Conservation (phyloP, 2,797 vertebrate species). For the Notamacropus eugenii region DNA sequence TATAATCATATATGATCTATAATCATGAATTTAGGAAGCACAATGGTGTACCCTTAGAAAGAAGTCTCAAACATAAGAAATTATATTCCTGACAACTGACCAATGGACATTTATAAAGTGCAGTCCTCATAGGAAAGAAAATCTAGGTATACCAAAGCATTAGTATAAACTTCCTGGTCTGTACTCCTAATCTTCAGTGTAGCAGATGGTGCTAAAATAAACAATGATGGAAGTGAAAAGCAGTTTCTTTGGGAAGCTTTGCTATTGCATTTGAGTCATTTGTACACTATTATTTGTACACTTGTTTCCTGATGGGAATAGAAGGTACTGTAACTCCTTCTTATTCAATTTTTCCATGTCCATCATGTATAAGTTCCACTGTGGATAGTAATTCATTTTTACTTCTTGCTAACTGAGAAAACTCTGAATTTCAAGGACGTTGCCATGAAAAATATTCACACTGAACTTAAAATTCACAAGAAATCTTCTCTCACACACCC, state of each 20-base stretch:
- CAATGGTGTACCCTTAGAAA: background rate
- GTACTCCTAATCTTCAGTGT: constrained; percentile 37
- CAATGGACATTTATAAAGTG: constrained; percentile 28
- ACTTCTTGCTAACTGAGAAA: constrained; percentile 33
- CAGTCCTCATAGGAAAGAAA: constrained; percentile 15
- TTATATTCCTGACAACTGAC: constrained; percentile 14
- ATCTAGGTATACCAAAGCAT: constrained; percentile 29
- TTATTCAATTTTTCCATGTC: constrained; percentile 14
- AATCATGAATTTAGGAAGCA: background rate
- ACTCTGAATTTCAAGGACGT: background rate
- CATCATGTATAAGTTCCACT: background rate
- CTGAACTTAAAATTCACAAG: constrained; percentile 7
- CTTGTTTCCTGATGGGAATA: constrained; percentile 37
- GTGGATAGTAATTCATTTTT: constrained; percentile 16
- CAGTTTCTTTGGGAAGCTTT: constrained; percentile 9
- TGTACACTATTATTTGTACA: background rate
- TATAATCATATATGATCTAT: background rate
- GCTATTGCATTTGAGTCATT: constrained; percentile 19
- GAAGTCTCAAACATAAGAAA: constrained; percentile 7
- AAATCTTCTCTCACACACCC: background rate
- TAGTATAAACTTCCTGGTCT: background rate
- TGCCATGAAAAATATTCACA: background rate
- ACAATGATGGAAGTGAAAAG: constrained; percentile 15
- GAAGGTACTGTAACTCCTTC: background rate
- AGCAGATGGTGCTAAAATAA: constrained; percentile 55